Evolutionary conservation across 1,140 invertebrate species (phyloP), one percentile per base, ranked within the genome.

Genomic region (Dysdera silvatica): DNA sequence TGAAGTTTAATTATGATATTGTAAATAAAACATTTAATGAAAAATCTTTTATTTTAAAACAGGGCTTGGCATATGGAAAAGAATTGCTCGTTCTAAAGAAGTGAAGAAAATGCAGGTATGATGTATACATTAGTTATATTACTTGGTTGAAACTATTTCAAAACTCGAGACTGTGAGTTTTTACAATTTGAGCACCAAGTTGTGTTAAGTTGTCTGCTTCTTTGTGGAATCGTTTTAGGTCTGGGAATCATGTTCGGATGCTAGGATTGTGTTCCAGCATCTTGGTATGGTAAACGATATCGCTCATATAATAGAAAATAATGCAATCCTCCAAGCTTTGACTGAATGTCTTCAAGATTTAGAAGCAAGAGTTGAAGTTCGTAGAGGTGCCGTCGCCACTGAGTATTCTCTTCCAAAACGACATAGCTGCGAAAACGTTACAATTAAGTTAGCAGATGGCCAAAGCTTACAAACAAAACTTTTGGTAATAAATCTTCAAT

Each of bases 301-400:
- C 29, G 89, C 91, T 5, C 92, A 89, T 72, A 89, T 97, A 70
- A 87, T 95, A n/a, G 94, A 98, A 78, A 97, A 95, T 80, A 85
- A 94, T 79, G 78, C 95, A 5, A 80, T 95, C 45, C 72, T 91
- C 16, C 81, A 87, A 71, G 84, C 88, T 4, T 68, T 79, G 3
- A 69, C 64, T 48, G 63, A 59, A 55, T 61, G 68, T 23, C 79
- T 92, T 5, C 81, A 83, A 66, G 79, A 77, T 60, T 72, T 80
- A 40, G 71, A 84, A 20, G 71, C 80, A 59, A 67, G 80, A 67
- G 76, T 74, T 65, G 75, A 78, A 24, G 58, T 66, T 24, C 23
- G 55, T 10, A 61, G 35, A 18, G 52, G 53, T 29, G 43, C 53
- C 3, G 61, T 56, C 31, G 64, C 41, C n/a, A 24, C n/a, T 7